Evolutionary conservation across 2,113 vertebrate species (phyloP), one percentile per base, ranked within the genome.

Genomic region (Megalops atlanticus): DNA sequence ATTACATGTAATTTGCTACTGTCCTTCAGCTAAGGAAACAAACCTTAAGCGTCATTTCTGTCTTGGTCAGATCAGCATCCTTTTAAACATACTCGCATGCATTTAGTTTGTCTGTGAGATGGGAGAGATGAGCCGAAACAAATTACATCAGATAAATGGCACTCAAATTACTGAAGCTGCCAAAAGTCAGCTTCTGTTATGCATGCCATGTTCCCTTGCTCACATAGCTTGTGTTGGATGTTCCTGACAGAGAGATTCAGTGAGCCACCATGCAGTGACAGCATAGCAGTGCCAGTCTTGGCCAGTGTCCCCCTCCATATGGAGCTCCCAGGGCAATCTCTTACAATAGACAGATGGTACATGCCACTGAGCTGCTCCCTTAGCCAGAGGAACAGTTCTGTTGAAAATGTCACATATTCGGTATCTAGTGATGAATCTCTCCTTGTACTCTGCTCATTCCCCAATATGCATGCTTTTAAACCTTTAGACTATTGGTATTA

Each of bases 281-380:
- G n/a, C 0, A n/a, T 64, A 27, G n/a, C 8, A n/a, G 58, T 64
- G n/a, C n/a, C 58, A 64, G 58, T 1, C 58, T 64, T 31, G 58
- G n/a, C 58, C 58, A n/a, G 58, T 64, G 58, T 64, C 58, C 27
- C 58, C 58, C 58, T 64, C 58, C n/a, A 31, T 64, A 31, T 64
- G 58, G n/a, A 64, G 58, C 58, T 64, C 58, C 8, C 58, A 64
- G 58, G n/a, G 58, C 24, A 1, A 64, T 31, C 58, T 31, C 58
- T 64, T 64, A 64, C 58, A 64, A 64, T 64, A 31, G n/a, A 31
- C 58, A 64, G 58, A 64, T 64, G 58, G 58, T 31, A 11, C n/a
- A 64, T 64, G n/a, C 58, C 58, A 64, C 58, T 64, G 58, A 64
- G 58, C 58, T n/a, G 31, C 12, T 64, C 58, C 24, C n/a, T 64